A percentile compares a stretch with the other conserved stretches of the same genome.
Evolutionary conservation across 2,797 vertebrate species (phyloP).

Genomic region (Pristis pectinata): DNA sequence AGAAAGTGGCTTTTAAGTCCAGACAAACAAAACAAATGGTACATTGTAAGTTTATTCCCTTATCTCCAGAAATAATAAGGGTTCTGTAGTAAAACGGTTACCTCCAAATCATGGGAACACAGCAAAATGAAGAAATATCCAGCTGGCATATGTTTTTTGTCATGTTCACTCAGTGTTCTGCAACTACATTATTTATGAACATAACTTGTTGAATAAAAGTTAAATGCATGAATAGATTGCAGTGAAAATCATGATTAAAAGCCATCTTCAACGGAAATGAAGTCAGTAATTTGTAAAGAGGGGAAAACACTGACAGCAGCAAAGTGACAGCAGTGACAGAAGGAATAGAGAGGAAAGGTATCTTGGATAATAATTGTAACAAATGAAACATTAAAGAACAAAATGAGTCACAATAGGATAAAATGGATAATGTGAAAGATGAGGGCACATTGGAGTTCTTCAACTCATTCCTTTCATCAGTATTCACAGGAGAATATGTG

Average conservation of each 20-base stretch:
- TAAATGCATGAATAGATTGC: neutral
- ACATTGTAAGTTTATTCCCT: neutral
- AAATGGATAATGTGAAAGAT: neutral
- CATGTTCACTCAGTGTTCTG: neutral
- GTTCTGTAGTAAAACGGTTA: neutral
- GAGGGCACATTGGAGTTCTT: neutral
- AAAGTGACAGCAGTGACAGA: neutral
- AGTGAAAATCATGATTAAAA: neutral
- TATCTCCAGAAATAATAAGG: neutral
- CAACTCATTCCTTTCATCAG: constrained; percentile 11
- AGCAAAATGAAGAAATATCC: neutral
- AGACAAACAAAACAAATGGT: neutral
- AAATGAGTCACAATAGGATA: neutral
- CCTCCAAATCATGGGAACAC: neutral
- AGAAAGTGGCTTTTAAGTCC: neutral
- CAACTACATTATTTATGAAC: neutral
- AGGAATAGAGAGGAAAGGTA: too few relatives aligned
- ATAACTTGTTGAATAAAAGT: neutral
- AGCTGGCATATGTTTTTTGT: neutral
- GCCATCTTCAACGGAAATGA: neutral
- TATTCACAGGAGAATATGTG: constrained; percentile 31
- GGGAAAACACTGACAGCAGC: neutral
- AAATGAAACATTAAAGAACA: constrained; percentile 16
- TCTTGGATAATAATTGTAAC: neutral
- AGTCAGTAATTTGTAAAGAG: neutral